Evolutionary conservation across 2,113 vertebrate genomes (phyloP).

Genomic region (Saimiri boliviensis): DNA sequence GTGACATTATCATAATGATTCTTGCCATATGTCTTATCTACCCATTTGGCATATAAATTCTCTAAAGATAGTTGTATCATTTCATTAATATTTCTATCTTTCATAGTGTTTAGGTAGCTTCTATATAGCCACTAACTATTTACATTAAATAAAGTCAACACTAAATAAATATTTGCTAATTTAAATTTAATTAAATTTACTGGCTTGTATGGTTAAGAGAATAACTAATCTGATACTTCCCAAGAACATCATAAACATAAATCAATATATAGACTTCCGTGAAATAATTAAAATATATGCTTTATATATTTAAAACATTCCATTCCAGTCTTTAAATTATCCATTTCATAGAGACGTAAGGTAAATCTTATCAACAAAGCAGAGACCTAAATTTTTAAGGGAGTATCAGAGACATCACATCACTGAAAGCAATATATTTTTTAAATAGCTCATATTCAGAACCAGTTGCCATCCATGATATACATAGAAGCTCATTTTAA

Average conservation of each 20-base stretch:
- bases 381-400: background rate
- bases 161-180: slow-evolving; percentile 19
- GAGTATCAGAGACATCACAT: background rate
- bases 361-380: background rate
- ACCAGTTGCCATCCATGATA: slow-evolving; percentile 21
- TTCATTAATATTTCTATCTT: background rate
- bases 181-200: slow-evolving; percentile 7
- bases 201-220: background rate
- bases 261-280: background rate
- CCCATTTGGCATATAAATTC: background rate
- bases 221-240: background rate
- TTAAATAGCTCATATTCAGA: slow-evolving; percentile 33
- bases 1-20: background rate
- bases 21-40: background rate
- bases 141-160: background rate
- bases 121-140: background rate
- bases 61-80: background rate
- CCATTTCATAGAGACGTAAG: background rate
- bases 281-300: background rate
- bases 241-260: slow-evolving; percentile 17
- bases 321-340: background rate
- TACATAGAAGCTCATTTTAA: slow-evolving; percentile 52
- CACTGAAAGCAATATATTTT: background rate
- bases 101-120: background rate
- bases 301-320: background rate